Base-by-base conservation (phyloP, 2,797 vertebrate species). In the Scyliorhinus canicula region DNA sequence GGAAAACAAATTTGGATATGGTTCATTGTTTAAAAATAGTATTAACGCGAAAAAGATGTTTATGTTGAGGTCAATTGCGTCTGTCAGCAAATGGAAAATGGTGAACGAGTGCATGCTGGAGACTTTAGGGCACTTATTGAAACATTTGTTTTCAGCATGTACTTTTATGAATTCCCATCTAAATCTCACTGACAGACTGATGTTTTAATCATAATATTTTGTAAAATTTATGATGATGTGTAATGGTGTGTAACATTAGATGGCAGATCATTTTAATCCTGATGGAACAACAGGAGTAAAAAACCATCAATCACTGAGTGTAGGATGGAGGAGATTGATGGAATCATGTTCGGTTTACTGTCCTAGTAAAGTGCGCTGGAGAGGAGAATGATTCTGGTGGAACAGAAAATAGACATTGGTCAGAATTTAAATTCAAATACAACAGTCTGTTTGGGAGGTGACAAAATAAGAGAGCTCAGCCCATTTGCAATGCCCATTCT, bases 201-300 rank as follows among this genome's bases (percentile, higher is more conserved):
- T 90, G 86, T 90, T 90, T 90, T 90, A 90, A 90, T 90, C 86
- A 90, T 63, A 90, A 90, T 90, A 90, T 90, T 90, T 60, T n/a
- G 57, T 90, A 40, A 90, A 90, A 60, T 63, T 90, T 90, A 90
- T 63, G 86, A 90, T 90, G 55, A 19, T 90, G 86, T 60, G 57
- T 90, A 90, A 90, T 90, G 86, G 86, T 90, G 86, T 60, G 55
- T 90, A 63, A n/a, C 86, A 60, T 40, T 40, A 60, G 57, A n/a
- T 63, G 86, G 86, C 86, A 90, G 57, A 90, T 63, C 86, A 63
- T 90, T 35, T 90, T 90, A 90, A 90, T 90, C 86, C 40, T 63
- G 55, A 63, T 63, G 86, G 86, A 90, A 60, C 35, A 90, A 90
- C 86, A n/a, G 55, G 19, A 19, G 55, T n/a, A 60, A 40, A 8